Conservation (phyloP, 2,113 vertebrate species). For the Laterallus jamaicensis region DNA sequence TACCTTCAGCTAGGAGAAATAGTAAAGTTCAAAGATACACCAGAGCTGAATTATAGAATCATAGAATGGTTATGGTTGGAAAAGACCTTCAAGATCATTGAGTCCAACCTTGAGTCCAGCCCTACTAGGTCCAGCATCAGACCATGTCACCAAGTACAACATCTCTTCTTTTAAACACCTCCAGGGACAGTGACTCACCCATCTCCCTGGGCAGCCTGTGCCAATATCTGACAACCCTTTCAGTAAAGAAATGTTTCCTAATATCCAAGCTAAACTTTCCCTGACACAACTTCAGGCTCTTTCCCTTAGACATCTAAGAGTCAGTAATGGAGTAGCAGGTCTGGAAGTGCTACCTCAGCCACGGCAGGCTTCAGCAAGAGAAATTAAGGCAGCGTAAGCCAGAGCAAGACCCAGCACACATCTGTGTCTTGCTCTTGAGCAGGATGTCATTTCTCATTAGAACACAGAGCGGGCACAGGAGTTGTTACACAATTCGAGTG, state of each 20-base stretch:
- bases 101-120: too few relatives aligned
- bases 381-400: not conserved
- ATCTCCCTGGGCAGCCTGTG: too few relatives aligned
- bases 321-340: not conserved
- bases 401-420: not conserved
- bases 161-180: too few relatives aligned
- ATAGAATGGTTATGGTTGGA: too few relatives aligned
- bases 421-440: not conserved
- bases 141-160: too few relatives aligned
- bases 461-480: not conserved
- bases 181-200: too few relatives aligned
- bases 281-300: too few relatives aligned
- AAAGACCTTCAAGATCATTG: too few relatives aligned
- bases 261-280: too few relatives aligned
- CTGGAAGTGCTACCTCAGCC: not conserved
- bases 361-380: fast-evolving
- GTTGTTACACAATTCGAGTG: fast-evolving
- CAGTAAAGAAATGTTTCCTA: too few relatives aligned
- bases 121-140: too few relatives aligned
- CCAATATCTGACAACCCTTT: too few relatives aligned
- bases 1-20: not conserved
- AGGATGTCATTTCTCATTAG: not conserved
- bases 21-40: fast-evolving
- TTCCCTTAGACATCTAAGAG: not conserved
- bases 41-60: not conserved